Percentiles rank a stretch among this genome's conserved stretches.
These are phyloP conservation scores for Caloenas nicobarica DNA, from an alignment of 2,113 vertebrate genomes.

Conservation along the genomic window DNA sequence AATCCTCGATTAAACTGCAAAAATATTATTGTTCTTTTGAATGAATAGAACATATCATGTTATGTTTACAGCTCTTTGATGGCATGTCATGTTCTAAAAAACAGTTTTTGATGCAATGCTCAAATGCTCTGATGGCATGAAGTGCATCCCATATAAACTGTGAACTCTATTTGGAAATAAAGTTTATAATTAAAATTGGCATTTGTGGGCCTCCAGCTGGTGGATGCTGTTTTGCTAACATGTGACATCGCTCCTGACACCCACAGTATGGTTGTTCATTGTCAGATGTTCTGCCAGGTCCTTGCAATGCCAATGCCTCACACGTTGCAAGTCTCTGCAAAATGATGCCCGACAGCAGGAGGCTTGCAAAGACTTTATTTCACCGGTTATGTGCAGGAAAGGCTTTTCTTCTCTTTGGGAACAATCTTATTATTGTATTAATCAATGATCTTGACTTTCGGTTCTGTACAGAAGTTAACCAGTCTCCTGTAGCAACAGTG, in stretches of 20 bases:
- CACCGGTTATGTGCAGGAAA: neutral
- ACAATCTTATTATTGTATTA: neutral
- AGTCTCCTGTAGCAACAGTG: neutral
- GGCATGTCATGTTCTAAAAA: no score
- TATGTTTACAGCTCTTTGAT: neutral
- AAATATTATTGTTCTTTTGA: neutral
- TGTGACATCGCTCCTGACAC: slow-evolving; percentile 50
- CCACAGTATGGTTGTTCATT: slow-evolving; percentile 38
- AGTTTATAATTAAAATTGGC: slow-evolving; percentile 58
- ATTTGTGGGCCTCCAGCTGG: slow-evolving; percentile 62
- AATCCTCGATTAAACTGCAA: neutral
- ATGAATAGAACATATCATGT: neutral
- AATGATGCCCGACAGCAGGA: neutral
- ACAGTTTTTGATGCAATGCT: neutral
- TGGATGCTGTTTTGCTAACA: slow-evolving; percentile 38
- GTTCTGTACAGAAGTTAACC: neutral
- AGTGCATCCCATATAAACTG: slow-evolving; percentile 1
- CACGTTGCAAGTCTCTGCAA: neutral
- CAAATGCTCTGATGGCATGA: neutral
- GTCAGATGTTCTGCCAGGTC: slow-evolving; percentile 24
- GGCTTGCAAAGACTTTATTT: neutral
- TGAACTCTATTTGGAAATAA: slow-evolving; percentile 54
- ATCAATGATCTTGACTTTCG: neutral
- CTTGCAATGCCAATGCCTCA: neutral
- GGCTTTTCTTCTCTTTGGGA: neutral